phyloP scores from a whole-genome alignment of 2,113 vertebrate genomes.

The Rafetus swinhoei region DNA sequence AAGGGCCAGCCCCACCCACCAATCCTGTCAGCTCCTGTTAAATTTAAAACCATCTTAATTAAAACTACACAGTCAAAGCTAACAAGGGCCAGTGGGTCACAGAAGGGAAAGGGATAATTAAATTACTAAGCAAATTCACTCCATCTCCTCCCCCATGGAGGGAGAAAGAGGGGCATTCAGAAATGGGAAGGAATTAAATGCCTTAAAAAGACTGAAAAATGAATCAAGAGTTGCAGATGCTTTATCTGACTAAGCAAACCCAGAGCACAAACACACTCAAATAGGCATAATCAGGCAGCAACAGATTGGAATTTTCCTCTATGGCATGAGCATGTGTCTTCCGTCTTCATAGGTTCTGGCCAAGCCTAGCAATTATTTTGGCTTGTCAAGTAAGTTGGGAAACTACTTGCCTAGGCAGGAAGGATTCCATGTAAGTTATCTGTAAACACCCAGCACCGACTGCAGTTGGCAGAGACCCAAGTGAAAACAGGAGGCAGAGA shows the following conservation, averaged over 20 bases:
- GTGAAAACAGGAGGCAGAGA: neutral
- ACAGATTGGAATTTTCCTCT: neutral
- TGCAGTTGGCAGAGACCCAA: neutral
- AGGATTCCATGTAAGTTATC: neutral
- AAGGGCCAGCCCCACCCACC: neutral
- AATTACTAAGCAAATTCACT: conserved; percentile 47
- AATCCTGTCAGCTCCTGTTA: conserved; percentile 33
- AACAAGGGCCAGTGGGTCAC: conserved; percentile 1
- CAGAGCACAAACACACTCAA: neutral
- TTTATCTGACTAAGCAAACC: neutral
- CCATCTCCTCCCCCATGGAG: neutral
- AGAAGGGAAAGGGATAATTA: conserved; percentile 49
- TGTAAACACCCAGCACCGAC: neutral
- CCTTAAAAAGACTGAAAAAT: neutral
- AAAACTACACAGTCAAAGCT: conserved; percentile 42
- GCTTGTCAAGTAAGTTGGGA: neutral
- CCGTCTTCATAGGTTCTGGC: neutral
- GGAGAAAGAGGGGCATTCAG: neutral
- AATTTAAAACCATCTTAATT: conserved; percentile 66
- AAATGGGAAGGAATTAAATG: neutral
- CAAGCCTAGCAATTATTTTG: neutral
- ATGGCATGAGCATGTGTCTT: neutral
- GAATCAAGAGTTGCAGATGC: neutral
- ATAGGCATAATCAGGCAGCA: neutral
- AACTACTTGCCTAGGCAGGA: neutral